A percentile compares a stretch with the other conserved stretches of the same genome.
Evolutionary conservation across 37 sponge, comb jelly and placozoan genomes (phyloP).

Genomic region (Chondrosia reniformis): DNA sequence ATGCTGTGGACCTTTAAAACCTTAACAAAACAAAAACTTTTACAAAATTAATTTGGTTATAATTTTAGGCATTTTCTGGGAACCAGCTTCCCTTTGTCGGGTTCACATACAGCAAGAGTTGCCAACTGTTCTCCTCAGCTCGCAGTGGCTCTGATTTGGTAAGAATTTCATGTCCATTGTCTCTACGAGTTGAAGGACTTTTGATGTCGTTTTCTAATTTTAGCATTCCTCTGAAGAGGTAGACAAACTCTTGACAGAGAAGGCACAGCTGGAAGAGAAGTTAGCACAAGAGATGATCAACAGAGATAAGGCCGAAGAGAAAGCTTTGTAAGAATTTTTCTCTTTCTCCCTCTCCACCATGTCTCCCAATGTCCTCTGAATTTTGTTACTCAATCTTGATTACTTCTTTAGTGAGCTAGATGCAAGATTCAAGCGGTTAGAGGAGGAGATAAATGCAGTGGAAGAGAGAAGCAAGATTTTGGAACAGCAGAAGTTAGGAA

Average conservation of each 20-base stretch:
- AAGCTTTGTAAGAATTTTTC: slow-evolving; percentile 27
- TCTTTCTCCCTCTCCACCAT: slow-evolving; percentile 1
- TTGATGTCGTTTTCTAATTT: not conserved
- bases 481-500: slow-evolving; percentile 19
- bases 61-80: slow-evolving; percentile 77
- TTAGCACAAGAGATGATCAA: slow-evolving; percentile 32
- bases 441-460: not conserved
- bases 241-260: slow-evolving; percentile 23
- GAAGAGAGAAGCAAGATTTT: not conserved
- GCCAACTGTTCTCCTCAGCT: slow-evolving; percentile 19
- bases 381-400: not conserved
- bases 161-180: too few relatives aligned
- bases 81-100: slow-evolving; percentile 97
- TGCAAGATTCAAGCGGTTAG: not conserved
- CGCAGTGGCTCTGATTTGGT: not conserved
- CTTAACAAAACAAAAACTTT: too few relatives aligned
- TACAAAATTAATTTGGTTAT: not conserved
- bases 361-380: slow-evolving; percentile 5
- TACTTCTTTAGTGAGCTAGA: slow-evolving; percentile 1
- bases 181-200: too few relatives aligned
- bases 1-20: too few relatives aligned
- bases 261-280: slow-evolving; percentile 42
- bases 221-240: slow-evolving; percentile 20
- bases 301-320: slow-evolving; percentile 40
- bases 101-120: slow-evolving; percentile 80